Evolutionary conservation across 2,888 invertebrate genomes (phyloP), one percentile per base, ranked within the genome.

Genomic region (Ptycholaimellus sp.): DNA sequence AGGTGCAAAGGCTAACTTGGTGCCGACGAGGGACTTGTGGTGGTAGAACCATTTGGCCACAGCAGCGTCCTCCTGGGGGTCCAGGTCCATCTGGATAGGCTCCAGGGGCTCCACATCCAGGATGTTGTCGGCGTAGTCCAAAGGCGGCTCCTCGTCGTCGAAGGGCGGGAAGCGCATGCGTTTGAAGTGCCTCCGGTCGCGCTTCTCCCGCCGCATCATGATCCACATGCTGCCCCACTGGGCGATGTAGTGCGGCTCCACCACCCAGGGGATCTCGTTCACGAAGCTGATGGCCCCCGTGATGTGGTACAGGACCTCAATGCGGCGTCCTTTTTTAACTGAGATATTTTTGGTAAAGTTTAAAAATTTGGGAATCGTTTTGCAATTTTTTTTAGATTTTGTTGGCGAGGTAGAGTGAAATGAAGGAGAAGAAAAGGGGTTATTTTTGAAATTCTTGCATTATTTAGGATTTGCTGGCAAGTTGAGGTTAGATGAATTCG

Each of bases 151-250:
- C 63, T 99, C 96, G 61, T 99, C 96, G 59, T 99, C 96, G 60
- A 99, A 99, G 0, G 96, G 96, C 13, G 96, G 96, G 60, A 99
- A 99, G 48, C 96, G 70, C 96, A 99, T 99, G 49, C 96, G 69
- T 62, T 96, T 96, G 60, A 96, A 96, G 60, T 96, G 96, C 22
- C 93, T 72, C 58, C 96, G 76, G 67, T 96, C 96, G 44, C 96
- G 70, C 61, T 99, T 96, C 58, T 99, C 93, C 49, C 96, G 71
- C 48, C 96, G 69, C 93, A 99, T 93, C 90, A 96, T 96, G 49
- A 99, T 93, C 96, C 96, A 99, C 93, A 99, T 96, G 1, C 93
- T 85, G 30, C 90, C 93, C 96, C 96, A 99, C 58, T 99, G 96
- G 1, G 93, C 93, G 47, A 99, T 87, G 59, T 93, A 99, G 4